Evolutionary conservation across 2,888 invertebrate genomes (phyloP), one percentile per base, ranked within the genome.

Genomic region (Lithosia quadra): DNA sequence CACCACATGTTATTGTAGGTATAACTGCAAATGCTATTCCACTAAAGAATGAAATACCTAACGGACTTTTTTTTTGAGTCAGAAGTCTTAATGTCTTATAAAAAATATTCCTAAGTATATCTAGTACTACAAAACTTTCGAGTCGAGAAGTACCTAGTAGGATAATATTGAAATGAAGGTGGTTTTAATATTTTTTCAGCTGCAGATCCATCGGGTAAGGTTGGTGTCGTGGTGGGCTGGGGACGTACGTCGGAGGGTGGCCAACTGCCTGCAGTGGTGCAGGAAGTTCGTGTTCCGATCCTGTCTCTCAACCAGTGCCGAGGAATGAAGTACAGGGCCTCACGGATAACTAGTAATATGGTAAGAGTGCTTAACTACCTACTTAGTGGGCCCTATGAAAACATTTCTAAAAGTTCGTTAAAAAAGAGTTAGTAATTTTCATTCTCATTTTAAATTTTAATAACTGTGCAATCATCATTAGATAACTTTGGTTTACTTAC

Each of bases 211-310:
- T 95, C 97, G 1, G 97, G 97, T 43, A 96, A 96, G 83, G 93
- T 95, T 68, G 98, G 98, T 13, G 96, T 97, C 0, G 98, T 98
- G 10, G 97, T 98, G 11, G 98, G 98, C 3, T 98, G 98, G 98
- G 98, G 98, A 0, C 95, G 98, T 10, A 97, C 97, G 0, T 96
- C 97, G 0, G 98, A 98, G 88, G 98, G 97, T 4, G 98, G 98
- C 1, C 96, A 96, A 86, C 89, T 98, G 61, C 98, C 98, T 4
- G 96, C 96, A 1, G 94, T 97, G 60, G 97, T 98, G 9, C 98
- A 98, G 84, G 98, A 98, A 90, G 98, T 98, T 0, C 96, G 97
- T 79, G 98, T 98, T 57, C 98, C 98, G 0, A 98, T 98, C 76
- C 95, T 98, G 77, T 97, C 97, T 5, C 95, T 98, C 65, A 94